A percentile compares a stretch with the other conserved stretches of the same genome.
Conservation (phyloP, 1,140 invertebrate genomes). For the Hycleus cichorii region DNA sequence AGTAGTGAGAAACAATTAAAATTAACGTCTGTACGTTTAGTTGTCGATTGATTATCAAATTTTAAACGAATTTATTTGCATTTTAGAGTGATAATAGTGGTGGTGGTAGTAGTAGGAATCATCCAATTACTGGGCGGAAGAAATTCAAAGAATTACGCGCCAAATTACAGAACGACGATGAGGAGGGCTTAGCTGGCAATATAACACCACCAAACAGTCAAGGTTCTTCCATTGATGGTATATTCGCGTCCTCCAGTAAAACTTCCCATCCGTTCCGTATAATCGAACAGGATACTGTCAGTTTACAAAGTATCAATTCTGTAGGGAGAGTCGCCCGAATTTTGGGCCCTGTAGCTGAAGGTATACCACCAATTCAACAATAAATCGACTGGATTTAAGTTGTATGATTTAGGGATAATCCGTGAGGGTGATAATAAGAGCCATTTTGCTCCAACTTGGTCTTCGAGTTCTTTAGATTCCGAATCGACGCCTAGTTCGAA, state of each 20-base stretch:
- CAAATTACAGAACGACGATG: constrained; percentile 76
- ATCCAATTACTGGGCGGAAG: not conserved
- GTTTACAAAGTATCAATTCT: constrained; percentile 79
- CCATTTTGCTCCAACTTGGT: constrained; percentile 27
- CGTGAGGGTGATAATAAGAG: constrained; percentile 16
- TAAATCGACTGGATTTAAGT: not conserved
- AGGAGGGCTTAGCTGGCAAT: constrained; percentile 53
- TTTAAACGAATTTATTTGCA: not conserved
- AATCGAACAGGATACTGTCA: constrained; percentile 78
- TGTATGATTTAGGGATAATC: constrained; percentile 16
- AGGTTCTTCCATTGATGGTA: constrained; percentile 60
- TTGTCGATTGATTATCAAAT: constrained; percentile 19
- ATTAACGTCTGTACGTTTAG: not conserved
- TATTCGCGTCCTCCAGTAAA: constrained; percentile 41
- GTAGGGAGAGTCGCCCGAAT: constrained; percentile 71
- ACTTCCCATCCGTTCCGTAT: constrained; percentile 68
- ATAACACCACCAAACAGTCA: constrained; percentile 71
- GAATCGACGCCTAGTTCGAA: constrained; percentile 37
- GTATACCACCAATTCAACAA: not conserved
- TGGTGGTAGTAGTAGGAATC: not conserved
- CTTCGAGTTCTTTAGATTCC: constrained; percentile 38
- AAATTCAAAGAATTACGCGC: constrained; percentile 71
- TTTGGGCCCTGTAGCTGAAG: constrained; percentile 21
- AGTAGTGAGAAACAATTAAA: not conserved
- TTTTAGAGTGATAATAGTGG: not conserved